These are phyloP conservation scores for Drosophila kikkawai DNA, from an alignment of 1,140 invertebrate genomes.

Conservation along the genomic window DNA sequence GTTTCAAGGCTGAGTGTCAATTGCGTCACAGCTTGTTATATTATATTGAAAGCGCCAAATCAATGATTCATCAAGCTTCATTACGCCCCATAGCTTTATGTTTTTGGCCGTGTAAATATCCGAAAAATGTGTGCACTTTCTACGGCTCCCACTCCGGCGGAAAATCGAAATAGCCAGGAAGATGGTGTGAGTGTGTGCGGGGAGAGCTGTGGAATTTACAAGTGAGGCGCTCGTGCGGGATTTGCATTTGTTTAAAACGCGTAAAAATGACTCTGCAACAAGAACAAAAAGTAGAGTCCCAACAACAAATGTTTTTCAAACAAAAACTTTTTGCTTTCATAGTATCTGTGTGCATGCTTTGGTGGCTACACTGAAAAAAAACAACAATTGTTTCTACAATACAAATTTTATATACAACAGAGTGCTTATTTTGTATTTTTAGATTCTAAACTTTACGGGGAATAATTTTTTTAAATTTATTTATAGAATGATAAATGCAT, in stretches of 20 bases:
- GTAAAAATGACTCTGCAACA: slow-evolving; percentile 50
- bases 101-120: slow-evolving; percentile 17
- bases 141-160: slow-evolving; percentile 1
- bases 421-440: background rate
- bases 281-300: slow-evolving; percentile 24
- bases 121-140: slow-evolving; percentile 30
- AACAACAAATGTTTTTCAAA: slow-evolving; percentile 52
- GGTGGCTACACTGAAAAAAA: slow-evolving; percentile 3
- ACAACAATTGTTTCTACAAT: background rate
- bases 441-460: background rate
- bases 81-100: slow-evolving; percentile 2
- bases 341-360: background rate
- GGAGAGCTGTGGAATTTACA: slow-evolving; percentile 14
- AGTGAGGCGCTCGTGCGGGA: slow-evolving; percentile 14
- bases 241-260: slow-evolving; percentile 67
- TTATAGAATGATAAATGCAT: background rate
- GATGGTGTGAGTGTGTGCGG: background rate
- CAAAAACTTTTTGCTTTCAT: slow-evolving; percentile 34
- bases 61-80: slow-evolving; percentile 17
- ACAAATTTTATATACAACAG: background rate
- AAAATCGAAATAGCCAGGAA: slow-evolving; percentile 29
- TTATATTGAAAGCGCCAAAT: slow-evolving; percentile 11
- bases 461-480: background rate
- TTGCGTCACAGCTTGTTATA: slow-evolving; percentile 8
- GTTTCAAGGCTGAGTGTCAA: slow-evolving; percentile 17